Evolutionary conservation across 2,888 invertebrate species (phyloP), one percentile per base, ranked within the genome.

Genomic region (Limulus polyphemus): DNA sequence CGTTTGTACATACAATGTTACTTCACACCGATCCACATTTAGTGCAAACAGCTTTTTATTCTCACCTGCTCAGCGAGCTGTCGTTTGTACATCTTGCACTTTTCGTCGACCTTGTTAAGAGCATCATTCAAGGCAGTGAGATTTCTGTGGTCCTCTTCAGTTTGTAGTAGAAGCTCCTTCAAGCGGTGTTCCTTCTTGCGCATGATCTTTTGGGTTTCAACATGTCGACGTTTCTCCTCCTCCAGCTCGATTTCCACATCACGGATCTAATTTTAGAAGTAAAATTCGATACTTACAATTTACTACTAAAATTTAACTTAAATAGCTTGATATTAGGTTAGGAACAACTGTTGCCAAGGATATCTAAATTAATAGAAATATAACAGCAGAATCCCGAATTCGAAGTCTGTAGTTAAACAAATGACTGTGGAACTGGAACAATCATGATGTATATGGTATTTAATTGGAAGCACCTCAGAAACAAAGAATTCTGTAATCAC

Each of bases 171-270:
- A 69, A 95, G 86, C 79, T 95, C 95, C 83, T 97, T 95, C 75
- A 95, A 87, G 75, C 86, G 85, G 75, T 94, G 90, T 78, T 97
- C 95, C 86, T 97, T 97, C 84, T 97, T 97, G 80, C 95, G 89
- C 76, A 95, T 82, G 78, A 94, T 92, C 83, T 94, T 94, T 78
- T 94, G 90, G 74, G 94, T 93, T 80, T 97, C 95, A 71, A 92
- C 87, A 80, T 97, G 95, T 77, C 94, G 87, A 77, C 94, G 87
- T 83, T 92, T 93, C 80, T 97, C 95, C 79, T 94, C 95, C 75
- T 97, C 95, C 71, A 91, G 79, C 79, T 94, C 94, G 72, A 92
- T 81, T 79, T 97, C 95, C 79, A 94, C 81, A 75, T 95, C 95
- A 75, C 92, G 90, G 74, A 95, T 87, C 83, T 80, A 65, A 32